These are phyloP conservation scores for Megalonaias nervosa DNA, from an alignment of 1,140 invertebrate species.

Conservation along the genomic window DNA sequence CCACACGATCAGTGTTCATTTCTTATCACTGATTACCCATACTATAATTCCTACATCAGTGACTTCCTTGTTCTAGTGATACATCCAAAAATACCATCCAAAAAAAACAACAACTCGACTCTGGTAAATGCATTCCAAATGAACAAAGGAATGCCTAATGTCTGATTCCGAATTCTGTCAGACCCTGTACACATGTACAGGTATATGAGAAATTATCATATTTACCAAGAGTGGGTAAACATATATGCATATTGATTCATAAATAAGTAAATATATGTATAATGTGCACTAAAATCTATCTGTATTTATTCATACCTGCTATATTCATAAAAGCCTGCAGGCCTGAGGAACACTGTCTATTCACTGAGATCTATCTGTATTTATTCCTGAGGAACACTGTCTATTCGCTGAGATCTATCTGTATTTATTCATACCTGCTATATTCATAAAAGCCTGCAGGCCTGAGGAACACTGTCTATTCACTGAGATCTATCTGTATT, in stretches of 20 bases:
- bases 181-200: not conserved
- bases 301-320: not conserved
- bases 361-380: not conserved
- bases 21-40: no score
- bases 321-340: constrained; percentile 46
- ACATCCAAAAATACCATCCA: no score
- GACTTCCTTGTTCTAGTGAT: no score
- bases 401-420: no score
- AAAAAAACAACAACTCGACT: no score
- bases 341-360: constrained; percentile 63
- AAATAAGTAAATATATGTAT: not conserved
- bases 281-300: not conserved
- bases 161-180: not conserved
- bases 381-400: constrained; percentile 61
- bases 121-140: not conserved
- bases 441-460: constrained; percentile 63
- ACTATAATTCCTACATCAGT: no score
- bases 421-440: constrained; percentile 66
- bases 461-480: constrained; percentile 67
- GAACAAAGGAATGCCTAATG: not conserved
- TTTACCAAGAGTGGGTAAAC: no score
- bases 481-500: constrained; percentile 20
- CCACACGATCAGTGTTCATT: no score
- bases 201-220: not conserved
- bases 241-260: not conserved